Evolutionary conservation across 1,140 invertebrate genomes (phyloP), one percentile per base, ranked within the genome.

Genomic region (Gonatopus flavifemur): DNA sequence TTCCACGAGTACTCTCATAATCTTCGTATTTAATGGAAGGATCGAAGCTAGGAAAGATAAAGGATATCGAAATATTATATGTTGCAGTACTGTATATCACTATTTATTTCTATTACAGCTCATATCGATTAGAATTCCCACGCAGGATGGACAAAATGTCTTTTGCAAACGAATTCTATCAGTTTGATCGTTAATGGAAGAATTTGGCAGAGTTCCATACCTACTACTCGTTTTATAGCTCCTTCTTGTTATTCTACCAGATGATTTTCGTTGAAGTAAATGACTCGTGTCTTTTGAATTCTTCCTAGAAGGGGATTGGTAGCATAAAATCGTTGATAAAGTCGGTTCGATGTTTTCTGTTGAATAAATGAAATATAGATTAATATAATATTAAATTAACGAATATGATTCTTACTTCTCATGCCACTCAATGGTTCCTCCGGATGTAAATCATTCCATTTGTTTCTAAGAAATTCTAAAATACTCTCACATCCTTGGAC

Each of bases 391-490:
- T 16, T 37, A 15, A 20, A 37, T 44, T 30, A 31, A 28, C 21
- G 16, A 15, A 56, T 41, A 46, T 33, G n/a, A 50, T 54, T 25
- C 28, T 44, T 36, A 57, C 58, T 51, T 57, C 55, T 33, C 3
- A 49, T 49, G 12, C 32, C 24, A 33, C 52, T 42, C 5, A 66
- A 24, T 8, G 15, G 30, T 43, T 68, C 57, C n/a, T 66, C 60
- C 2, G 69, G 70, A 55, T 75, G 43, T 7, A 39, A 33, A 40
- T 52, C 59, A 41, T 75, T 74, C 73, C 72, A 81, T 67, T 82
- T 75, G 7, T 62, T 63, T 22, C 77, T 57, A 20, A 85, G 63
- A 66, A 71, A 83, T 39, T 68, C 66, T 2, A 81, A 53, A 21
- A 82, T 60, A 21, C 63, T 69, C 9, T 46, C 44, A 25, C 65